A percentile compares a stretch with the other conserved stretches of the same genome.
Evolutionary conservation across 2,888 invertebrate species (phyloP).

Genomic region (Lasioglossum pauxillum): DNA sequence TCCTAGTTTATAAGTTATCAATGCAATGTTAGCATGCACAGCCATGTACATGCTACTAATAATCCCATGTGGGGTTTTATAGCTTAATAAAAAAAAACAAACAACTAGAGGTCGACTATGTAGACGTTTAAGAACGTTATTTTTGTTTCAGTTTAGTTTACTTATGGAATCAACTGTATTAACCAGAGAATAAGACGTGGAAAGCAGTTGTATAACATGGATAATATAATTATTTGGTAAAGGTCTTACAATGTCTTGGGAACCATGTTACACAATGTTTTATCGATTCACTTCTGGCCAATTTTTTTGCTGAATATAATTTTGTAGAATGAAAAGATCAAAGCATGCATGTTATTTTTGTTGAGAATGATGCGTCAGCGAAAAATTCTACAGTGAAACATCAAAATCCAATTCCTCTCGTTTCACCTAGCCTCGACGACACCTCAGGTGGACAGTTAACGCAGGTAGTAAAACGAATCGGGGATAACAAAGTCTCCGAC

Average conservation of each 20-base stretch:
- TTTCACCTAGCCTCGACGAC: not conserved
- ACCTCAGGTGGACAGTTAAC: not conserved
- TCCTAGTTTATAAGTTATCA: no score
- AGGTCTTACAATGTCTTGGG: not conserved
- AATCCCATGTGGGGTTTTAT: no score
- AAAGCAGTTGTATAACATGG: not conserved
- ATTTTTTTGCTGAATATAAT: not conserved
- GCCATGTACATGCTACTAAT: no score
- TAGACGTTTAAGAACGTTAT: not conserved
- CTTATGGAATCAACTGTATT: not conserved
- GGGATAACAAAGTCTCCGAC: not conserved
- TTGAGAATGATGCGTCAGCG: not conserved
- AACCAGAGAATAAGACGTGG: not conserved
- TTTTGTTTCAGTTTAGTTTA: not conserved
- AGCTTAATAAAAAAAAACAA: no score
- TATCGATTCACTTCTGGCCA: accelerated
- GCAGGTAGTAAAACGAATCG: not conserved
- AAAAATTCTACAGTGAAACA: not conserved
- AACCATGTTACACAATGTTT: not conserved
- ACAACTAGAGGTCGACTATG: not conserved
- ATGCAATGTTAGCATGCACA: no score
- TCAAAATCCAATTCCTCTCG: not conserved
- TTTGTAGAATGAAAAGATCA: not conserved
- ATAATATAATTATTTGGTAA: not conserved
- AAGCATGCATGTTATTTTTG: not conserved